Evolutionary conservation across 2,888 invertebrate genomes (phyloP).

Genomic region (Sabellastarte sp.): DNA sequence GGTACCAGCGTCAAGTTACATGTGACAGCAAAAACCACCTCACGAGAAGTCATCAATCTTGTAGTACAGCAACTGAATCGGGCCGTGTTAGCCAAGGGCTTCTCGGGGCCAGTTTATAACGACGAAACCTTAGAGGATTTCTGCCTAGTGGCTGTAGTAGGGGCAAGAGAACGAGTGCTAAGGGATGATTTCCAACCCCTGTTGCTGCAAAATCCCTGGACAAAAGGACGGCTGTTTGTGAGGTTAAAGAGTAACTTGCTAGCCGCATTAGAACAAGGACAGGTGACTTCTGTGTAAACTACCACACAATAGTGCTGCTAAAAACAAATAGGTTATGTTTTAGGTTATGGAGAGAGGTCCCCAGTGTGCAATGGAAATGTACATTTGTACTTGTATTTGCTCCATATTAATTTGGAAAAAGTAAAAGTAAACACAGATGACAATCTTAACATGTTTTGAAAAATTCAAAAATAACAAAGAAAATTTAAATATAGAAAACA

Average conservation of each 20-base stretch:
- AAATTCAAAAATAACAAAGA: too few species aligned
- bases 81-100: slow-evolving; percentile 56
- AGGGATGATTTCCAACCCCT: slow-evolving; percentile 92
- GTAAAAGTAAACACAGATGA: too few species aligned
- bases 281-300: slow-evolving; percentile 58
- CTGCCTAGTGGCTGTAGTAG: slow-evolving; percentile 92
- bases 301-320: too few species aligned
- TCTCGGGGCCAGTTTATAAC: slow-evolving; percentile 72
- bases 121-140: slow-evolving; percentile 80
- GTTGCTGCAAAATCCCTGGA: slow-evolving; percentile 93
- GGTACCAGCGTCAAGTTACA: slow-evolving; percentile 92
- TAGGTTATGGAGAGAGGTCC: too few species aligned
- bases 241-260: slow-evolving; percentile 76
- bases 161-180: slow-evolving; percentile 88
- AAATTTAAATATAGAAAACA: too few species aligned
- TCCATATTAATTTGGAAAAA: too few species aligned
- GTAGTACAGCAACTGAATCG: slow-evolving; percentile 89
- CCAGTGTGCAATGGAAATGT: too few species aligned
- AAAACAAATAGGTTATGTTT: too few species aligned
- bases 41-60: slow-evolving; percentile 90
- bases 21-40: slow-evolving; percentile 88
- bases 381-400: too few species aligned
- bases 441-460: too few species aligned
- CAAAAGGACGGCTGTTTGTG: slow-evolving; percentile 88
- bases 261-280: slow-evolving; percentile 58